Base-by-base conservation (phyloP, 2,797 vertebrate species). In the Pitangus sulphuratus region DNA sequence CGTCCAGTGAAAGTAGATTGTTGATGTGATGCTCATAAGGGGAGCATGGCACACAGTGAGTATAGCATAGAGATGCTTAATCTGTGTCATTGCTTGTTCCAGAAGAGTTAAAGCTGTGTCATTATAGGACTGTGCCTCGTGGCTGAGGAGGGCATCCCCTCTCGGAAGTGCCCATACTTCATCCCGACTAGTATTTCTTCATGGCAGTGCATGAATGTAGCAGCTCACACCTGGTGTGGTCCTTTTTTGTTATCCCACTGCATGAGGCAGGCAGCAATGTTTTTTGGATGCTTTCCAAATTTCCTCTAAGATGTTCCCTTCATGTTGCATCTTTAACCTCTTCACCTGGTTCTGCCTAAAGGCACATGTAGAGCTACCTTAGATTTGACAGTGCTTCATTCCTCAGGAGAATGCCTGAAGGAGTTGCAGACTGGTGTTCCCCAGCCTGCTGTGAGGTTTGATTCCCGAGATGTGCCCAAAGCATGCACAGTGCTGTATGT, bases 401-500 rank as follows among this genome's bases (percentile, higher is more conserved):
- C 50, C 42, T 83, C 47, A 50, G 39, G 35, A 57, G 39, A 26
- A 19, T 20, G 14, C 51, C 45, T 69, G 39, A 18, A 79, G 33
- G 39, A 75, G 26, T 31, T 83, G n/a, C 39, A 65, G 19, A 12
- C 42, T 39, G 33, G 7, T 86, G 28, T 65, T 92, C 21, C 21
- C 7, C 11, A 33, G n/a, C 31, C 53, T 82, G 25, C 8, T 14
- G 14, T 89, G 48, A 83, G 11, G 16, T 68, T 85, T 82, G n/a
- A 81, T 81, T 58, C 45, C 48, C 2, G 17, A 40, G 48, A 54
- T 15, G 2, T 60, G 37, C 51, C 74, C 12, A 54, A 56, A 68
- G 19, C 31, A 12, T 68, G 45, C 14, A 14, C 21, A n/a, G 0
- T 37, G 26, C 79, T 62, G 39, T 15, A 44, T 0, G 0, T 50